phyloP scores from a whole-genome alignment of 2,113 vertebrate species.

The Psittacara wagleri region DNA sequence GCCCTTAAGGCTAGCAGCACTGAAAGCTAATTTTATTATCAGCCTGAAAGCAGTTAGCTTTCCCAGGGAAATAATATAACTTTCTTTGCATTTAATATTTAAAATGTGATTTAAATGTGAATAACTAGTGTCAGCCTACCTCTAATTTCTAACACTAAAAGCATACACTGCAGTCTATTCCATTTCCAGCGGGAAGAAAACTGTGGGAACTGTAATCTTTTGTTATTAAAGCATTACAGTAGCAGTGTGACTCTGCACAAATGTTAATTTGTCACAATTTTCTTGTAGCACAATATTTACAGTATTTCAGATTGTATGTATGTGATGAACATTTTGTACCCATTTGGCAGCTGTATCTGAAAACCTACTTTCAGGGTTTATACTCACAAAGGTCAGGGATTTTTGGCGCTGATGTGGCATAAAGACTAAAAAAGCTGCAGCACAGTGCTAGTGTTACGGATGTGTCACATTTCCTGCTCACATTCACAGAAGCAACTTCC shows the following conservation, averaged over 20 bases:
- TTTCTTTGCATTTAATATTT: slow-evolving; percentile 16
- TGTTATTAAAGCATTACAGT: neutral
- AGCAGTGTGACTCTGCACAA: neutral
- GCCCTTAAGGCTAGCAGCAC: neutral
- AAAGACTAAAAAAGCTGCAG: neutral
- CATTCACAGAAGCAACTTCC: neutral
- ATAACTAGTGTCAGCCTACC: slow-evolving; percentile 23
- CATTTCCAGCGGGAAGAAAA: slow-evolving; percentile 9
- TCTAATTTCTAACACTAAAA: slow-evolving; percentile 17
- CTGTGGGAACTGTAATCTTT: neutral
- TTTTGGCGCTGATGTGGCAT: neutral
- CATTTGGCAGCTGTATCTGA: neutral
- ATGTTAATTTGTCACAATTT: neutral
- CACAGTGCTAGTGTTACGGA: neutral
- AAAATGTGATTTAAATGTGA: slow-evolving; percentile 19
- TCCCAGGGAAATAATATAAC: neutral
- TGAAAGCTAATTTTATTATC: neutral
- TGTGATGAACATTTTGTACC: neutral
- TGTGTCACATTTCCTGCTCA: neutral
- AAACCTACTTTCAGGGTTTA: neutral
- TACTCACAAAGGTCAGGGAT: neutral
- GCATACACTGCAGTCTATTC: neutral
- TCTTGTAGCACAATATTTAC: slow-evolving; percentile 13
- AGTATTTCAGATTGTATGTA: neutral
- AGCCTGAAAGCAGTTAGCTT: neutral